Base-by-base conservation (phyloP, 2,888 invertebrate species). In the Heteromyza rotundicornis region DNA sequence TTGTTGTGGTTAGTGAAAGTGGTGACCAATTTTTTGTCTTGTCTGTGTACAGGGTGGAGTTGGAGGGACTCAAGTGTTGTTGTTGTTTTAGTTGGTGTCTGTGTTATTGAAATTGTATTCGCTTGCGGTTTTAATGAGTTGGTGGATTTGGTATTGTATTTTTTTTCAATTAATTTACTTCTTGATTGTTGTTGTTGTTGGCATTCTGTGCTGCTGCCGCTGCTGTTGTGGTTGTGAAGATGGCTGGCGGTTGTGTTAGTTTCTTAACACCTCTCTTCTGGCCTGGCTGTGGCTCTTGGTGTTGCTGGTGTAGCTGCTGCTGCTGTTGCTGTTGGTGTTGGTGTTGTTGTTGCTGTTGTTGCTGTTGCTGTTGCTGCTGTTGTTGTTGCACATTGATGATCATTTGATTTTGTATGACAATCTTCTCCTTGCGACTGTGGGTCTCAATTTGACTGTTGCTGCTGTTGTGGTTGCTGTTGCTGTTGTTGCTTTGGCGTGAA, bases 401-500 rank as follows among this genome's bases (percentile, higher is more conserved):
- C 79, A 79, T 81, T 66, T 81, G 81, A 69, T 81, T 81, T 68
- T 81, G 81, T 66, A 81, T 81, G 64, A 81, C 78, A 63, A 81
- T 76, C 70, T 79, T 80, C 65, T 81, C 80, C 62, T 75, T 76
- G 58, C 74, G 77, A 60, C 53, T 59, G 54, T 61, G 65, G 44
- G 40, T 65, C 36, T 64, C 62, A 51, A 65, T 62, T 56, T 60
- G 59, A 47, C 16, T 40, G 85, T 85, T n/a, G n/a, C n/a, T n/a
- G n/a, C n/a, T n/a, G n/a, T n/a, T n/a, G n/a, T n/a, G n/a, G n/a
- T n/a, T n/a, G n/a, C n/a, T n/a, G n/a, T n/a, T n/a, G n/a, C n/a
- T n/a, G n/a, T n/a, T n/a, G n/a, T n/a, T 66, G 50, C 59, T 67
- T 40, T 40, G 40, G 16, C 74, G 73, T 14, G 7, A 20, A 51